Conservation (phyloP, 1,140 invertebrate genomes). For the Euglossa dilemma region DNA sequence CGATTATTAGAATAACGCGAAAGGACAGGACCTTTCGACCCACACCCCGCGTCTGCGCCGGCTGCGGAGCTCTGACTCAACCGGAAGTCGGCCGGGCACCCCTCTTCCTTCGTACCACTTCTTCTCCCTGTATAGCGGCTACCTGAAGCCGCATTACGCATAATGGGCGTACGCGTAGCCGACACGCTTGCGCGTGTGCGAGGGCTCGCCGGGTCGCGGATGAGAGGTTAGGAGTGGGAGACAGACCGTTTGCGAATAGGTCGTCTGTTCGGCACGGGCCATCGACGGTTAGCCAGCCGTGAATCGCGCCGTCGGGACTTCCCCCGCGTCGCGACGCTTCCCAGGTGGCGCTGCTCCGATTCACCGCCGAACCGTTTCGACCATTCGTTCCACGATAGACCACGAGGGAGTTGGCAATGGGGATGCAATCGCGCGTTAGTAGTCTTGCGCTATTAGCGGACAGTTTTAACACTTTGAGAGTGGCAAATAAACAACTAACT, state of each 20-base stretch:
- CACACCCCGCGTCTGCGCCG: conserved; percentile 55
- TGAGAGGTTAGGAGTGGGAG: not conserved
- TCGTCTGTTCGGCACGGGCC: conserved; percentile 44
- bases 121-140: conserved; percentile 58
- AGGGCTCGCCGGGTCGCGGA: conserved; percentile 5
- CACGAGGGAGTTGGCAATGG: no score
- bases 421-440: no score
- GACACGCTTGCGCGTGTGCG: conserved; percentile 51
- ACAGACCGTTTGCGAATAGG: not conserved
- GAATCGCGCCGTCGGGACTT: conserved; percentile 35
- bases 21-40: conserved; percentile 55
- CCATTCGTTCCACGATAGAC: no score
- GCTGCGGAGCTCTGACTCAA: conserved; percentile 62
- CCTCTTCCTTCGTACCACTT: conserved; percentile 67
- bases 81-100: conserved; percentile 66
- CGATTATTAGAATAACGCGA: conserved; percentile 45
- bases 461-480: no score
- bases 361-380: not conserved
- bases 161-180: conserved; percentile 63
- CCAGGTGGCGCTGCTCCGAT: not conserved
- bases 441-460: no score
- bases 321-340: no score
- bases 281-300: conserved; percentile 25
- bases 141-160: conserved; percentile 68
- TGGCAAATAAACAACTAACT: no score